Evolutionary conservation across 2,888 invertebrate species (phyloP).

Genomic region (Yponomeuta evonymella): DNA sequence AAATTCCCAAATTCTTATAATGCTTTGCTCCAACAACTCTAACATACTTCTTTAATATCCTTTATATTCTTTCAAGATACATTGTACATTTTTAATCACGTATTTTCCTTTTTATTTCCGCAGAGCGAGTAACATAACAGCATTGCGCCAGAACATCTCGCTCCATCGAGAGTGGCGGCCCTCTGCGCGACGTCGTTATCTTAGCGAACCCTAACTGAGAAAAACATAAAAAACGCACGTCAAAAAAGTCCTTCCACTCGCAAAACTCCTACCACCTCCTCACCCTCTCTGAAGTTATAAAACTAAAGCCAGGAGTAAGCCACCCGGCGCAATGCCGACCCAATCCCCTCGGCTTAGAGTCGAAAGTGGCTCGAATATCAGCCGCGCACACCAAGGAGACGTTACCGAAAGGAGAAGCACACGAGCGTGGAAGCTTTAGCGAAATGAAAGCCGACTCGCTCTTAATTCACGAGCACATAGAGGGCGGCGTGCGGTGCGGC

Average conservation of each 20-base stretch:
- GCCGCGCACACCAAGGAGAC: slow-evolving; percentile 46
- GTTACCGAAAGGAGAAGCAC: slow-evolving; percentile 68
- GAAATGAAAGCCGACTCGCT: slow-evolving; percentile 76
- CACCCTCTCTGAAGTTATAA: slow-evolving; percentile 68
- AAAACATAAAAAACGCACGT: slow-evolving; percentile 75
- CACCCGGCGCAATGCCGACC: slow-evolving; percentile 45
- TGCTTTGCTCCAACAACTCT: neutral
- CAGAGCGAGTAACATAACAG: slow-evolving; percentile 17
- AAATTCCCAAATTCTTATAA: neutral
- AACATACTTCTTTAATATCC: neutral
- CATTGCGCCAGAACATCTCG: slow-evolving; percentile 35
- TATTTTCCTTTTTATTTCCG: slow-evolving; percentile 14
- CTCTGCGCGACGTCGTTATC: slow-evolving; percentile 70
- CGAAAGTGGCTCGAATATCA: slow-evolving; percentile 42
- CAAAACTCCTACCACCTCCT: slow-evolving; percentile 67
- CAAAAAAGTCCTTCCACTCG: slow-evolving; percentile 74
- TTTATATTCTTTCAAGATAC: slow-evolving; percentile 1
- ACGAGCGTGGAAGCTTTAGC: slow-evolving; percentile 73
- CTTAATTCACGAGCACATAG: slow-evolving; percentile 73
- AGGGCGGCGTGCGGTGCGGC: slow-evolving; percentile 34
- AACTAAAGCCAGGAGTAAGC: slow-evolving; percentile 54
- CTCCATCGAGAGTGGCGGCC: slow-evolving; percentile 52
- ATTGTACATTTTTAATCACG: slow-evolving; percentile 16
- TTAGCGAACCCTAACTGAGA: slow-evolving; percentile 71
- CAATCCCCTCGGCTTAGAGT: slow-evolving; percentile 53